Evolutionary conservation across 2,888 invertebrate genomes (phyloP).

Genomic region (Caenorhabditis zanzibari): DNA sequence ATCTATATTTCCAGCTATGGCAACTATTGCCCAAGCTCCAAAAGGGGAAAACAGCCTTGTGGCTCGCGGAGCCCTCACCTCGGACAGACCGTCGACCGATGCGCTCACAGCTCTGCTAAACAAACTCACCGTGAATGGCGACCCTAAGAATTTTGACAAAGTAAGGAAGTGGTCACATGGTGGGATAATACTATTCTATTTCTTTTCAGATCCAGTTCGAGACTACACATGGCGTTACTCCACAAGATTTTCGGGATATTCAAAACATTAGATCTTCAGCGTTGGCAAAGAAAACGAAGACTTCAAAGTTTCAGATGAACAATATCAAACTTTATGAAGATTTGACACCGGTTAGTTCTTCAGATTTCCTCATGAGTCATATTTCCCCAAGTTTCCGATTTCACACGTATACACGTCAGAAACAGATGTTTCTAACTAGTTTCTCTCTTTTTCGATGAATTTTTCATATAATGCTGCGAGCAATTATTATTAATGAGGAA

Average conservation of each 20-base stretch:
- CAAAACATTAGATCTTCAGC: conserved; percentile 81
- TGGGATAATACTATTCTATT: background rate
- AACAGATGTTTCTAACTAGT: conserved; percentile 18
- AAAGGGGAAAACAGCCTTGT: conserved; percentile 69
- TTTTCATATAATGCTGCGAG: conserved; percentile 6
- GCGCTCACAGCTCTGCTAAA: conserved; percentile 64
- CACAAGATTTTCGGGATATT: conserved; percentile 81
- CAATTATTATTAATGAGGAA: conserved; percentile 43
- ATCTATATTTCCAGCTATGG: conserved; percentile 52
- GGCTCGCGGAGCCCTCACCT: conserved; percentile 69
- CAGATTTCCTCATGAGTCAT: background rate
- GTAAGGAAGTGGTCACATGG: conserved; percentile 24
- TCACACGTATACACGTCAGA: conserved; percentile 2
- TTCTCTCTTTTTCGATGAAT: conserved; percentile 5
- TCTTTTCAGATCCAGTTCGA: conserved; percentile 43
- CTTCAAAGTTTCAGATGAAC: conserved; percentile 79
- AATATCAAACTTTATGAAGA: conserved; percentile 78
- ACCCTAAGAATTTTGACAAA: conserved; percentile 46
- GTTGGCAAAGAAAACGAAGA: conserved; percentile 82
- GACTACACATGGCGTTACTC: conserved; percentile 60
- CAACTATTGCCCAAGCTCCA: conserved; percentile 63
- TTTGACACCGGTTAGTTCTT: conserved; percentile 54
- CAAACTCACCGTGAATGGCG: conserved; percentile 60
- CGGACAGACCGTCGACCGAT: conserved; percentile 45
- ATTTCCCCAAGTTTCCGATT: background rate